Evolutionary conservation across 2,888 invertebrate species (phyloP).

Genomic region (Nasonovia ribisnigri): DNA sequence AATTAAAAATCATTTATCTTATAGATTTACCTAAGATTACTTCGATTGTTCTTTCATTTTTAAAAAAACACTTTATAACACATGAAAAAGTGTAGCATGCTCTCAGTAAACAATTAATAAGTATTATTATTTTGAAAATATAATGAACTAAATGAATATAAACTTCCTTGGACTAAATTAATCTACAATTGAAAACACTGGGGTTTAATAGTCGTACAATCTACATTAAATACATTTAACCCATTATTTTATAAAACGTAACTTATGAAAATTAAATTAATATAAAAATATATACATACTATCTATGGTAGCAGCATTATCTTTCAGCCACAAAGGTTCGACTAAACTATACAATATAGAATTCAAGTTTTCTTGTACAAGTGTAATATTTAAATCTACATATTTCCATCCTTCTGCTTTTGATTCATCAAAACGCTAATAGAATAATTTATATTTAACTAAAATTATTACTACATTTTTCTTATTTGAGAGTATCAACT

Average conservation of each 20-base stretch:
- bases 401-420: constrained; percentile 37
- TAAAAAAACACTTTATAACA: no score
- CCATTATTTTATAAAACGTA: background rate
- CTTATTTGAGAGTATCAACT: background rate
- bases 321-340: constrained; percentile 39
- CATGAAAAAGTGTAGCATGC: no score
- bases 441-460: background rate
- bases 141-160: no score
- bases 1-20: no score
- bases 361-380: constrained; percentile 40
- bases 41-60: no score
- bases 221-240: background rate
- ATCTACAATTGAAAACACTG: background rate
- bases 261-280: background rate
- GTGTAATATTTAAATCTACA: constrained; percentile 18
- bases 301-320: background rate
- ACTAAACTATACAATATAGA: constrained; percentile 19
- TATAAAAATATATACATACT: background rate
- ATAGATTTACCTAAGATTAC: no score
- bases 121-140: no score
- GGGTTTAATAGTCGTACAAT: background rate
- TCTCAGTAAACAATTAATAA: no score
- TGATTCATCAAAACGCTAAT: constrained; percentile 46
- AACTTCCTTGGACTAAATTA: no score
- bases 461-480: background rate